These are phyloP conservation scores for Tenthredo mesomela DNA, from an alignment of 2,888 invertebrate species.

Conservation along the genomic window DNA sequence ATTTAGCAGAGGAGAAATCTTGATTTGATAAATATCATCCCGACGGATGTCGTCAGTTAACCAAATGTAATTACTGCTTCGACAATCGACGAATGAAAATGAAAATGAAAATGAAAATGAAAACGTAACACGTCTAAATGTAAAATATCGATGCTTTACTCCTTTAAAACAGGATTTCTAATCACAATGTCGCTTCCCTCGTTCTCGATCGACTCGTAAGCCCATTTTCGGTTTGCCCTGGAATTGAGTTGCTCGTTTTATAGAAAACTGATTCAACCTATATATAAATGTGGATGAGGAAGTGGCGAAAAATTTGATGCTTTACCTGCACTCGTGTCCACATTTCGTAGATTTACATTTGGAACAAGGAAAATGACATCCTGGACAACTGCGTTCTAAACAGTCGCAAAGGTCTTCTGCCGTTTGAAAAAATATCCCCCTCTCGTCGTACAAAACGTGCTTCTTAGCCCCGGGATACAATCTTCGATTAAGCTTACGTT, in stretches of 20 bases:
- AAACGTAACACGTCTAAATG: not conserved
- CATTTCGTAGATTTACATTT: constrained; percentile 89
- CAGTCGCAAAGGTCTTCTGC: constrained; percentile 92
- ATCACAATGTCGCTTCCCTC: constrained; percentile 87
- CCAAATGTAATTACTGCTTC: not conserved
- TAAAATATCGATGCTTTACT: not conserved
- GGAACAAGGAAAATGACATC: constrained; percentile 91
- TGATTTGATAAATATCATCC: not conserved
- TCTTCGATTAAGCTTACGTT: constrained; percentile 87
- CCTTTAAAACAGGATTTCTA: constrained; percentile 79
- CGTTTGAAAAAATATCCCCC: constrained; percentile 82
- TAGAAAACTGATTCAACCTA: not conserved
- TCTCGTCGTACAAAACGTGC: constrained; percentile 85
- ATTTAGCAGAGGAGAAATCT: not conserved
- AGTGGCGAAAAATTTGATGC: constrained; percentile 17
- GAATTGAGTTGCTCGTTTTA: constrained; percentile 63
- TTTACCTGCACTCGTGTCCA: constrained; percentile 88
- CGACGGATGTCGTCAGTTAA: not conserved
- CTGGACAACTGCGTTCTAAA: constrained; percentile 86
- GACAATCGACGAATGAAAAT: constrained; percentile 8
- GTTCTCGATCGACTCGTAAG: constrained; percentile 88
- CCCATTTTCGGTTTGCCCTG: constrained; percentile 88
- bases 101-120: not conserved
- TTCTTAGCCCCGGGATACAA: constrained; percentile 80
- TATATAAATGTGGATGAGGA: no score